Evolutionary conservation across 2,113 vertebrate genomes (phyloP).

Genomic region (Saguinus imperator): DNA sequence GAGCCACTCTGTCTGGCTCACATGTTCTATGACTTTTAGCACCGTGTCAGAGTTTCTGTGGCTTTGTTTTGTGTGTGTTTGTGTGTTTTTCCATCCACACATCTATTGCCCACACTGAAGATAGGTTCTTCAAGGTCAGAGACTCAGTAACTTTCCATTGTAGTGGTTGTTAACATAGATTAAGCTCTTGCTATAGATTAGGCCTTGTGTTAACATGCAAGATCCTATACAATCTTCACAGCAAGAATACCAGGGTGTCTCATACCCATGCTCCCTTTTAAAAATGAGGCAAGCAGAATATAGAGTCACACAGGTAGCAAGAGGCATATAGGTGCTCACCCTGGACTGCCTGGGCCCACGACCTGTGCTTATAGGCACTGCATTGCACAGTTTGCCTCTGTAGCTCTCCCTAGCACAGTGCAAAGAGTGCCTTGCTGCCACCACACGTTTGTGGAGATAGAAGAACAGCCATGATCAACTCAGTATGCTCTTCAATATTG

Average conservation of each 20-base stretch:
- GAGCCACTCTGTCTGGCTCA: too few relatives aligned
- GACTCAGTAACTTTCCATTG: fast-evolving
- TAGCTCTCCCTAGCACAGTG: neutral
- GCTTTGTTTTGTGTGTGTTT: too few relatives aligned
- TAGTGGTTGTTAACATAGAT: fast-evolving
- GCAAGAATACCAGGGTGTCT: fast-evolving
- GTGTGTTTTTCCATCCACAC: neutral
- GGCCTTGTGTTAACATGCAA: fast-evolving
- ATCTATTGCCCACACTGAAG: neutral
- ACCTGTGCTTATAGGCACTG: fast-evolving
- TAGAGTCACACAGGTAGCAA: too few relatives aligned
- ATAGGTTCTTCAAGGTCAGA: neutral
- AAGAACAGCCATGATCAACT: neutral
- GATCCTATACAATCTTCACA: neutral
- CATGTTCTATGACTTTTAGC: fast-evolving
- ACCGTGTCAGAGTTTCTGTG: neutral
- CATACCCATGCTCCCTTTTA: neutral
- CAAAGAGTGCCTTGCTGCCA: fast-evolving
- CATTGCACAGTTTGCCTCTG: fast-evolving
- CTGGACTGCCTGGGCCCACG: fast-evolving
- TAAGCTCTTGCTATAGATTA: neutral
- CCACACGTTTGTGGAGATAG: neutral
- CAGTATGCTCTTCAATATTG: neutral
- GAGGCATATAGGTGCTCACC: fast-evolving
- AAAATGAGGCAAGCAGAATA: neutral